phyloP scores from a whole-genome alignment of 2,113 vertebrate genomes.

The Melanerpes aurifrons region DNA sequence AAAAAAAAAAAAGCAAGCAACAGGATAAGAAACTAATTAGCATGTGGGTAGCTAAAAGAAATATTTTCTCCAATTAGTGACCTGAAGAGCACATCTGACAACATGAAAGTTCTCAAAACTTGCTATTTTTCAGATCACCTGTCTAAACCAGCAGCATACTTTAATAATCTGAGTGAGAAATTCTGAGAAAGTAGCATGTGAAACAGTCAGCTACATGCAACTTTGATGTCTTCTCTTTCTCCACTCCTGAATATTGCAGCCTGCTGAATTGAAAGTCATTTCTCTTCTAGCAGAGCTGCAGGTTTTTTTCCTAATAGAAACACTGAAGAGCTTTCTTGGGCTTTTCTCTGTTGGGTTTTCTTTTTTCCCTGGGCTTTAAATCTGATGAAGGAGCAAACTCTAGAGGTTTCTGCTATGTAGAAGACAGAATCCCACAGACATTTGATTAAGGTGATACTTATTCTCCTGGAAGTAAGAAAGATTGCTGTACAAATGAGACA shows the following conservation, averaged over 20 bases:
- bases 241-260: neutral
- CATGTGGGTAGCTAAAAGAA: neutral
- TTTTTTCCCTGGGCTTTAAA: conserved; percentile 11
- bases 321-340: neutral
- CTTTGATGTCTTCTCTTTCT: conserved; percentile 41
- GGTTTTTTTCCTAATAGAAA: neutral
- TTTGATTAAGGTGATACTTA: neutral
- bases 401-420: neutral
- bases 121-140: neutral
- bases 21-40: neutral
- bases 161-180: neutral
- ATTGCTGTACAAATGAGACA: neutral
- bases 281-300: neutral
- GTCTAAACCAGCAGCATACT: neutral
- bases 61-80: neutral
- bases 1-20: neutral
- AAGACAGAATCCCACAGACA: neutral
- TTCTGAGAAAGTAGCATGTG: neutral
- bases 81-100: neutral
- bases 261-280: conserved; percentile 22
- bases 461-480: neutral
- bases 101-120: neutral
- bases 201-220: conserved; percentile 11
- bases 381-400: neutral
- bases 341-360: neutral